phyloP scores from a whole-genome alignment of 2,888 invertebrate genomes.

The Melieria crassipennis region DNA sequence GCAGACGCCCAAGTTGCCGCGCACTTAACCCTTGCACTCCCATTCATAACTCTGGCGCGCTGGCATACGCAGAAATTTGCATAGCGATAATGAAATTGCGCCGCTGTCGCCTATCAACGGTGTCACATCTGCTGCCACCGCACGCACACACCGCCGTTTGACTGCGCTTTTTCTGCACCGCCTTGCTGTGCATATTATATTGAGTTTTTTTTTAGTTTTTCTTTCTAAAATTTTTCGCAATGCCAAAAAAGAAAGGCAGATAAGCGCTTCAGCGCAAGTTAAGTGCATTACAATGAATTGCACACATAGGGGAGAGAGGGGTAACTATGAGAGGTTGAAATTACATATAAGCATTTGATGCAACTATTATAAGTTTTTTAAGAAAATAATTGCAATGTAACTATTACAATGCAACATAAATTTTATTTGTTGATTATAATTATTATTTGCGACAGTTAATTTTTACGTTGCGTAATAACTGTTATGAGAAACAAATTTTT shows the following conservation, averaged over 20 bases:
- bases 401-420: too few relatives aligned
- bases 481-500: too few relatives aligned
- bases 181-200: too few relatives aligned
- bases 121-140: not conserved
- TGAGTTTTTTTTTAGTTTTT: slow-evolving; percentile 55
- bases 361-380: too few relatives aligned
- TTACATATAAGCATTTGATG: too few relatives aligned
- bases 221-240: slow-evolving; percentile 52
- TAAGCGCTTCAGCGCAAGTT: slow-evolving; percentile 28
- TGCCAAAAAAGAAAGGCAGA: slow-evolving; percentile 23
- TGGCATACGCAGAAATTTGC: slow-evolving; percentile 31
- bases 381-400: too few relatives aligned
- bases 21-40: slow-evolving; percentile 12
- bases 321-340: too few relatives aligned
- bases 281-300: slow-evolving; percentile 37
- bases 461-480: too few relatives aligned
- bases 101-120: slow-evolving; percentile 11
- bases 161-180: not conserved
- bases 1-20: not conserved
- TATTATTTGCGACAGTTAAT: too few relatives aligned
- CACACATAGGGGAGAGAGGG: not conserved
- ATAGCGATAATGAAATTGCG: slow-evolving; percentile 45
- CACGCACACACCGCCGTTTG: not conserved
- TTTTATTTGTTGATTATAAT: too few relatives aligned
- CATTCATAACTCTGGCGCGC: slow-evolving; percentile 27